Evolutionary conservation across 2,888 invertebrate species (phyloP).

Genomic region (Formica aserva): DNA sequence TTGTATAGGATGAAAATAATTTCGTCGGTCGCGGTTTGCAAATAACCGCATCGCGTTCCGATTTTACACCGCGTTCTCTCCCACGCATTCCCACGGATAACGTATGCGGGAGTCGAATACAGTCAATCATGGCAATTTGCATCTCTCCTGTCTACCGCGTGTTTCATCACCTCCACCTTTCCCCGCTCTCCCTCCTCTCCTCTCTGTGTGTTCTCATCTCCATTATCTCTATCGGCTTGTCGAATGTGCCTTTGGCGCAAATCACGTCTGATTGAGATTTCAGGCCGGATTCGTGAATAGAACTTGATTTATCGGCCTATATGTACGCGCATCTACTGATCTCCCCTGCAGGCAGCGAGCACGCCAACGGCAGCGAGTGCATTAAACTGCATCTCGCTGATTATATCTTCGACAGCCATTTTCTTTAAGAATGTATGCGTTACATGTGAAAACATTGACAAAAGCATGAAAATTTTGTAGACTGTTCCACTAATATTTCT

Average conservation of each 20-base stretch:
- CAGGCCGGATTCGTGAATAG: conserved; percentile 82
- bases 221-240: conserved; percentile 71
- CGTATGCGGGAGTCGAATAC: conserved; percentile 71
- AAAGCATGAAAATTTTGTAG: too few species aligned
- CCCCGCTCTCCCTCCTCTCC: conserved; percentile 15
- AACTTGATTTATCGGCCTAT: conserved; percentile 79
- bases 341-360: conserved; percentile 16
- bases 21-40: conserved; percentile 43
- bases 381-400: conserved; percentile 3
- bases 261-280: conserved; percentile 82
- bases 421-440: neutral
- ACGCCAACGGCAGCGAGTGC: neutral
- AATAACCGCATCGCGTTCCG: conserved; percentile 43
- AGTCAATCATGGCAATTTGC: conserved; percentile 81
- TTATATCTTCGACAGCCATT: neutral
- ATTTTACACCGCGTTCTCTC: conserved; percentile 36
- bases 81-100: conserved; percentile 40
- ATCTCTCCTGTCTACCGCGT: conserved; percentile 70
- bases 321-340: conserved; percentile 42
- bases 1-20: conserved; percentile 27
- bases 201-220: conserved; percentile 59
- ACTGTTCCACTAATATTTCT: too few species aligned
- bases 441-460: too few species aligned
- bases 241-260: conserved; percentile 77
- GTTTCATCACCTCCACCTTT: conserved; percentile 41